A percentile compares a stretch with the other conserved stretches of the same genome.
These are phyloP conservation scores for Crotalus viridis DNA, from an alignment of 2,113 vertebrate species.

Conservation along the genomic window DNA sequence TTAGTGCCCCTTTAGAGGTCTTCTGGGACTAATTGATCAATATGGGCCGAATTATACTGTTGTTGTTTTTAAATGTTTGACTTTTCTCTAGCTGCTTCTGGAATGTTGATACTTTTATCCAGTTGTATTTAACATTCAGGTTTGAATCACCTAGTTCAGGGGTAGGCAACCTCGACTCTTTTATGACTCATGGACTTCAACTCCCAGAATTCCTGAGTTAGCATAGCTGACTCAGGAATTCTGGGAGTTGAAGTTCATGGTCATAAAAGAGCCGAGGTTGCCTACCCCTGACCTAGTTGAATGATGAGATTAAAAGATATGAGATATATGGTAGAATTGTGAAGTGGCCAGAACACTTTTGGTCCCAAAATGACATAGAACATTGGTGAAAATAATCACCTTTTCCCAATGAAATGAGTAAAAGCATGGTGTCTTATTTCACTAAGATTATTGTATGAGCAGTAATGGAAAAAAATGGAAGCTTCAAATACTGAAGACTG, in stretches of 20 bases:
- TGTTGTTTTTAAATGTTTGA: neutral
- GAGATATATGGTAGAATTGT: neutral
- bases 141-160: neutral
- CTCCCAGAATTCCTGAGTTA: too few species aligned
- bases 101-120: neutral
- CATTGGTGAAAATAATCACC: neutral
- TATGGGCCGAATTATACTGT: neutral
- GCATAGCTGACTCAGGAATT: too few species aligned
- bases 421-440: neutral
- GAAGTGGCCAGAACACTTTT: neutral
- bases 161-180: too few species aligned
- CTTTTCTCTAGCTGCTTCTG: neutral
- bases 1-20: neutral
- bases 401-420: neutral
- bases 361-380: neutral
- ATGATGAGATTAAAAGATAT: neutral
- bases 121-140: neutral
- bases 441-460: neutral
- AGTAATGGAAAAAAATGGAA: neutral
- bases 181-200: too few species aligned
- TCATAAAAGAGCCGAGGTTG: too few species aligned
- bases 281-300: too few species aligned
- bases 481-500: neutral
- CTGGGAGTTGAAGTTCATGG: too few species aligned
- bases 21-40: too few species aligned